Evolutionary conservation across 1,140 invertebrate species (phyloP).

Genomic region (Druon quercuslanigerum): DNA sequence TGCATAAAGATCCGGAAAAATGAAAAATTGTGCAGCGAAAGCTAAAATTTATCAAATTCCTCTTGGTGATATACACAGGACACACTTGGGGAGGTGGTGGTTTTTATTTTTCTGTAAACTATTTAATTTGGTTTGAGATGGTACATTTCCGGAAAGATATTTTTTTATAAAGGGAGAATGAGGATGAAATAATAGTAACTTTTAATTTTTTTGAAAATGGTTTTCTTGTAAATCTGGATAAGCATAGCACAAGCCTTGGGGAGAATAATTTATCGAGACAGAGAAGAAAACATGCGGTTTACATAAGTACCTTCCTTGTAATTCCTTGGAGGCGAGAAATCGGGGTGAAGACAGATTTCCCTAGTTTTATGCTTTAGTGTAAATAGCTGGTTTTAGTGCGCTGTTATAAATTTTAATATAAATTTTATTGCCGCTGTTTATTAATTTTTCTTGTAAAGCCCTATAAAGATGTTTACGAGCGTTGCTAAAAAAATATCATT

Average conservation of each 20-base stretch:
- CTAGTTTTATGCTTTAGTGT: conserved; percentile 10
- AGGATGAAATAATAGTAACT: no score
- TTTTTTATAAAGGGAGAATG: no score
- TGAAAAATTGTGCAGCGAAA: no score
- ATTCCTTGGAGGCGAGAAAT: conserved; percentile 47
- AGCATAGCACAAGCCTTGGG: conserved; percentile 36
- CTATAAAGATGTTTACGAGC: background rate
- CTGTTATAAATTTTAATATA: conserved; percentile 25
- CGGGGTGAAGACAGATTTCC: conserved; percentile 30
- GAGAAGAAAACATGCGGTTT: conserved; percentile 59
- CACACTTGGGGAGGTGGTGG: no score
- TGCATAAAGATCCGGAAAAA: no score
- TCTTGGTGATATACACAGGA: no score
- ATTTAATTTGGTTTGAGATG: no score
- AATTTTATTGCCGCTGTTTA: conserved; percentile 21
- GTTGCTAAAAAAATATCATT: background rate
- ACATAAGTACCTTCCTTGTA: conserved; percentile 63
- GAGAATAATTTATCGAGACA: conserved; percentile 60
- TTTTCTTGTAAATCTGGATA: no score
- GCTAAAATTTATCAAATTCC: no score
- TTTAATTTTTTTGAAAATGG: no score
- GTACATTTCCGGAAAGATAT: no score
- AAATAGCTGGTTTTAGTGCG: conserved; percentile 27
- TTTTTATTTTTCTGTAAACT: no score
- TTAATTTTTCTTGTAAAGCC: conserved; percentile 11